Evolutionary conservation across 2,113 vertebrate species (phyloP).

Genomic region (Ochotona curzoniae): DNA sequence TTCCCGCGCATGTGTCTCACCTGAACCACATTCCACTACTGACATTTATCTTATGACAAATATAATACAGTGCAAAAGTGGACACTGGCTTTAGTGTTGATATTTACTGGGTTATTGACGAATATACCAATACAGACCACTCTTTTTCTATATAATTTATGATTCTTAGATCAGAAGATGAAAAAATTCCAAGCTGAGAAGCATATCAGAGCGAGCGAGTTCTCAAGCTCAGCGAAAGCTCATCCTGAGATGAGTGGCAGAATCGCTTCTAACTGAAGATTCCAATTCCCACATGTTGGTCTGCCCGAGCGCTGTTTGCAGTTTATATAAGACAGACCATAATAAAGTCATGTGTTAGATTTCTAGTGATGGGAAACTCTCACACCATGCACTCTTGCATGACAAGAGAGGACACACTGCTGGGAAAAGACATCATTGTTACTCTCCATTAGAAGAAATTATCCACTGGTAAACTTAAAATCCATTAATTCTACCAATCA

Average conservation of each 20-base stretch:
- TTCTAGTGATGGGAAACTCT: not conserved
- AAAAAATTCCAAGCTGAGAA: not conserved
- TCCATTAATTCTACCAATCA: constrained; percentile 2
- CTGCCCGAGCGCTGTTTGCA: not conserved
- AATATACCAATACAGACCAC: not conserved
- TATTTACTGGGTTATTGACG: not conserved
- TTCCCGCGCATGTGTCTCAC: not conserved
- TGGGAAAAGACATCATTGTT: not conserved
- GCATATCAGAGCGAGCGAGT: not conserved
- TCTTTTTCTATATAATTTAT: not conserved
- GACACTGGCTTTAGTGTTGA: not conserved
- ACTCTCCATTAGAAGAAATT: not conserved
- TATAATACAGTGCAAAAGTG: not conserved
- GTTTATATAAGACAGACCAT: not conserved
- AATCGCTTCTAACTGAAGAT: not conserved
- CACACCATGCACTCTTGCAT: not conserved
- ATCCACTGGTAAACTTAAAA: not conserved
- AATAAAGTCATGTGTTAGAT: not conserved
- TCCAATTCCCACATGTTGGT: not conserved
- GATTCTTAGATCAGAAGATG: not conserved
- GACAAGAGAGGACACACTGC: not conserved
- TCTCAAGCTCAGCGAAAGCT: not conserved
- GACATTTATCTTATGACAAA: not conserved
- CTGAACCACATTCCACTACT: not conserved
- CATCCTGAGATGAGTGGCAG: not conserved